Base-by-base conservation (phyloP, 2,797 vertebrate genomes). In the Picus viridis region DNA sequence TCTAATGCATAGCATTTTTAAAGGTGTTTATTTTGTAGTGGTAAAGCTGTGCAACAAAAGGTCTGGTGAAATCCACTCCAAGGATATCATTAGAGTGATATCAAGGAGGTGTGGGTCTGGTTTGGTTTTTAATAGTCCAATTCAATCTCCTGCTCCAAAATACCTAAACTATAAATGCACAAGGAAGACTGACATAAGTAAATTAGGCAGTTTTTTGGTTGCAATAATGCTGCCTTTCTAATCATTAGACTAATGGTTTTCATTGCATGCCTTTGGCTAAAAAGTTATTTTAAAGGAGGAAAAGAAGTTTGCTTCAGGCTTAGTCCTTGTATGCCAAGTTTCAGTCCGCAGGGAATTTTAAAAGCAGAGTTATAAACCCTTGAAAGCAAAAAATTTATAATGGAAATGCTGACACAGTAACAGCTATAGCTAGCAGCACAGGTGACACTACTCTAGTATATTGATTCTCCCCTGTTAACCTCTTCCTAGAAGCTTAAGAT, bases 381-480 rank as follows among this genome's bases (percentile, higher is more conserved):
- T 57, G 36, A 96, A 96, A 96, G 94, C 69, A 88, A 88, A 88
- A 92, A 90, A 90, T 91, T 56, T 80, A 59, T 76, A 95, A 89
- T 91, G 96, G 96, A 97, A 97, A 95, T 70, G 59, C 94, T 95
- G 96, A 97, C 92, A 92, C 65, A 49, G 81, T 79, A 86, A 84
- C 45, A 94, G 64, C 89, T 96, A 89, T 72, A 94, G 78, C 93
- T 72, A 94, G 90, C 61, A 83, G 69, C 88, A 77, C 83, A 92
- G 84, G 93, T 95, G 90, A 95, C 45, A 71, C 64, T 81, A 32
- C 54, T 87, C 73, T 83, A 94, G 88, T 43, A 54, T 39, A 82
- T 73, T 73, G 92, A 84, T 89, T 91, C 75, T 87, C 65, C 83
- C 74, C 70, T 36, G 43, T 83, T 96, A 94, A 95, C 94, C 84